Evolutionary conservation across 2,113 vertebrate species (phyloP).

Genomic region (Monopterus albus): DNA sequence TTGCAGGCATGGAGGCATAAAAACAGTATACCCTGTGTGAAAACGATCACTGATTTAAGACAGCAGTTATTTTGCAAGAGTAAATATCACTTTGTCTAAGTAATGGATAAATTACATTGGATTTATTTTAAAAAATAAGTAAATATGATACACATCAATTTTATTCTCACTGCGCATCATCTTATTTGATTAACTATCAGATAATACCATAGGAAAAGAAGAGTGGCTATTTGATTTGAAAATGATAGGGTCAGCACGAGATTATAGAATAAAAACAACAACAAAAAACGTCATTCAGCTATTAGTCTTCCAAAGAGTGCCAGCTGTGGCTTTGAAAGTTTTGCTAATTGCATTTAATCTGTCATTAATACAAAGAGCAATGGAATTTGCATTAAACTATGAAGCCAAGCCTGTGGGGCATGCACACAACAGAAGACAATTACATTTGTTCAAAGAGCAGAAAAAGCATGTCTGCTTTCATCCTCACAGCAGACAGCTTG

Average conservation of each 20-base stretch:
- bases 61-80: background rate
- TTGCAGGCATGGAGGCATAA: no score
- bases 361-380: slow-evolving; percentile 75
- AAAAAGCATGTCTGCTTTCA: slow-evolving; percentile 61
- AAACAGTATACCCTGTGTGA: no score
- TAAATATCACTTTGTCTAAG: background rate
- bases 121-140: background rate
- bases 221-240: background rate
- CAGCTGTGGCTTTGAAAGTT: slow-evolving; percentile 40
- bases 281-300: slow-evolving; percentile 6
- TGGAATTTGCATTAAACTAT: slow-evolving; percentile 70
- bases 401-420: slow-evolving; percentile 60
- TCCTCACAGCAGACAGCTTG: slow-evolving; percentile 67
- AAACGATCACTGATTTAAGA: no score
- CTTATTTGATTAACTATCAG: background rate
- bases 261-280: slow-evolving; percentile 27
- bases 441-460: slow-evolving; percentile 65
- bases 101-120: background rate
- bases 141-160: background rate
- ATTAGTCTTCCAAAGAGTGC: slow-evolving; percentile 46
- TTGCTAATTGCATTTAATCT: slow-evolving; percentile 69
- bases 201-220: background rate
- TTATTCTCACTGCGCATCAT: background rate
- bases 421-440: slow-evolving; percentile 74
- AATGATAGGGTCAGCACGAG: slow-evolving; percentile 18